Evolutionary conservation across 2,888 invertebrate genomes (phyloP).

Genomic region (Ormyrus labotus): DNA sequence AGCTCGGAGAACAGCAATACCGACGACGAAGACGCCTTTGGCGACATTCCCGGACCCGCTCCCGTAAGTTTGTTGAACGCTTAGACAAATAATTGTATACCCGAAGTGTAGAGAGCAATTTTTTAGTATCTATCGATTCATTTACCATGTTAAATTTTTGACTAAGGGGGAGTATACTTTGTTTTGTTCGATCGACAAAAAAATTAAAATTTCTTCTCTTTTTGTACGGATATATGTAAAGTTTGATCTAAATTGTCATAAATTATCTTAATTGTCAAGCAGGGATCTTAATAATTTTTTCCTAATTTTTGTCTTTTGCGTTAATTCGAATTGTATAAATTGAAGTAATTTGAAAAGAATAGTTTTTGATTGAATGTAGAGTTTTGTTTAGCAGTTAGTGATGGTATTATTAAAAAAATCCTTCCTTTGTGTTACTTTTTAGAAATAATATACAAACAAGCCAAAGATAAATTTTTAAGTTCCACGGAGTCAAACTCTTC

Average conservation of each 20-base stretch:
- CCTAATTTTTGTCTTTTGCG: too few species aligned
- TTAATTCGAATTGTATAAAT: too few species aligned
- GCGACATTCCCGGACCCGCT: constrained; percentile 78
- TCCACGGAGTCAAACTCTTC: constrained; percentile 50
- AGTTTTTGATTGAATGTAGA: too few species aligned
- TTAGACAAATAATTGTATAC: too few species aligned
- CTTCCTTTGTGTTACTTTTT: constrained; percentile 47
- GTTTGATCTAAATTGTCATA: too few species aligned
- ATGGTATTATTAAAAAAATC: constrained; percentile 32
- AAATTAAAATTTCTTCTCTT: too few species aligned
- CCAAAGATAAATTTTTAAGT: constrained; percentile 53
- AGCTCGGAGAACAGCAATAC: constrained; percentile 94
- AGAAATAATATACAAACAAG: constrained; percentile 52
- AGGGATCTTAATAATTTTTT: too few species aligned
- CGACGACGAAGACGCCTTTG: constrained; percentile 87
- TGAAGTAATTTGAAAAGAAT: too few species aligned
- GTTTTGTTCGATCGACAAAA: neutral
- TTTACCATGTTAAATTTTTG: neutral
- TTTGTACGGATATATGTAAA: too few species aligned
- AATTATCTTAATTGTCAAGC: too few species aligned
- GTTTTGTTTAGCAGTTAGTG: neutral
- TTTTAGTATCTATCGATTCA: neutral
- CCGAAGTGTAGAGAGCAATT: neutral
- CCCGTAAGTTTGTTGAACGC: constrained; percentile 74
- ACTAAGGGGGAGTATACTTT: constrained; percentile 38